Evolutionary conservation across 2,797 vertebrate species (phyloP).

Genomic region (Bradypodion ventrale): DNA sequence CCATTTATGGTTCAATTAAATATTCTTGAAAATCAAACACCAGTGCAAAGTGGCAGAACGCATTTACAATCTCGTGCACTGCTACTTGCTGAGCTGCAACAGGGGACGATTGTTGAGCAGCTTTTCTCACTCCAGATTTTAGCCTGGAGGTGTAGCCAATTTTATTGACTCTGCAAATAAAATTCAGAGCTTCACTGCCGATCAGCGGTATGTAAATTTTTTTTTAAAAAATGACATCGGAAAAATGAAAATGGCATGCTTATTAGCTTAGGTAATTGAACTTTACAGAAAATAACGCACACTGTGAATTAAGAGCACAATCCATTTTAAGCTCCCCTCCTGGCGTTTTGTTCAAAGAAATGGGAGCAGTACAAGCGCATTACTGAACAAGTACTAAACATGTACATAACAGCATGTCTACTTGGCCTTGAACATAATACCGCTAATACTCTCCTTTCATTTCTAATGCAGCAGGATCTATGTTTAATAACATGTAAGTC

Average conservation of each 20-base stretch:
- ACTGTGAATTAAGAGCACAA: neutral
- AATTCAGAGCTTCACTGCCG: neutral
- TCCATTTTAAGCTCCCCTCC: neutral
- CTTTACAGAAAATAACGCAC: neutral
- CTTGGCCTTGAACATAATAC: neutral
- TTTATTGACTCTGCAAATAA: conserved; percentile 17
- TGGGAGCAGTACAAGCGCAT: neutral
- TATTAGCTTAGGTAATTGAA: neutral
- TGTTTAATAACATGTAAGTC: neutral
- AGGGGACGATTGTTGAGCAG: neutral
- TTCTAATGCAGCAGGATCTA: neutral
- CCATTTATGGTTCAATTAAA: neutral
- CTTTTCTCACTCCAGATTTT: conserved; percentile 5
- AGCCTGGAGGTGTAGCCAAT: neutral
- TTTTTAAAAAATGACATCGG: neutral
- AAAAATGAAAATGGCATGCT: neutral
- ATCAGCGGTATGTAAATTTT: neutral
- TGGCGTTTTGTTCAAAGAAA: neutral
- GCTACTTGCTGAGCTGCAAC: neutral
- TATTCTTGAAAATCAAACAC: neutral
- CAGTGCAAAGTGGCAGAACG: neutral
- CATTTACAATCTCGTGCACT: neutral
- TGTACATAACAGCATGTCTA: neutral
- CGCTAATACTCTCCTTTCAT: neutral
- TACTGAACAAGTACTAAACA: neutral